Conservation (phyloP, 2,797 vertebrate genomes). For the Echeneis naucrates region DNA sequence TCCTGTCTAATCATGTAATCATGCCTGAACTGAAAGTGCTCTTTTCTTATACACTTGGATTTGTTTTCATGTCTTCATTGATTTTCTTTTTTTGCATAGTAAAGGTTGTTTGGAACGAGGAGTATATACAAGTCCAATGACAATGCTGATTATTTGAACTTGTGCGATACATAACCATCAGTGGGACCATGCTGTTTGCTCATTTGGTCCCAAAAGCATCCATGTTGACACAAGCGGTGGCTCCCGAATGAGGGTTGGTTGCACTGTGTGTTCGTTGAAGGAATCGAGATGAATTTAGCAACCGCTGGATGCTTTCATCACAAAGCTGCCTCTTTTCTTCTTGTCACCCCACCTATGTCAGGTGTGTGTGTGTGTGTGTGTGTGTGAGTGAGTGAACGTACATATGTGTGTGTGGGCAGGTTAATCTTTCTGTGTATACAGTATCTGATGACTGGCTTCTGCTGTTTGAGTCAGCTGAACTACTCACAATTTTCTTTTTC, state of each 20-base stretch:
- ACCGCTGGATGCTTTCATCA: conserved; percentile 47
- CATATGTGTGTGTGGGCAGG: not conserved
- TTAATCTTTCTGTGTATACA: conserved; percentile 39
- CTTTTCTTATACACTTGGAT: conserved; percentile 40
- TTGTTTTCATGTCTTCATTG: conserved; percentile 29
- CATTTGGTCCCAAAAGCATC: conserved; percentile 37
- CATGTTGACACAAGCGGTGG: conserved; percentile 23
- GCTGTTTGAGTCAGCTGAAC: conserved; percentile 45
- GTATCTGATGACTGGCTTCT: conserved; percentile 22
- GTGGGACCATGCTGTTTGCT: conserved; percentile 39
- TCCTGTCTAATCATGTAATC: conserved; percentile 26
- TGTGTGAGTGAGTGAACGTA: not conserved
- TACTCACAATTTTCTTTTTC: no score
- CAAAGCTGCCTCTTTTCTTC: conserved; percentile 49
- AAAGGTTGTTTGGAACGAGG: conserved; percentile 13
- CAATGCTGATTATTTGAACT: conserved; percentile 59
- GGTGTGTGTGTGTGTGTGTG: not conserved
- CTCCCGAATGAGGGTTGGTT: not conserved
- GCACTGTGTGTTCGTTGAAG: conserved; percentile 54
- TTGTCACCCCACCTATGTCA: conserved; percentile 45
- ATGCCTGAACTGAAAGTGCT: conserved; percentile 10
- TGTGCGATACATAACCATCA: conserved; percentile 69
- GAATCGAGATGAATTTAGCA: conserved; percentile 35
- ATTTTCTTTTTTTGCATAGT: conserved; percentile 11
- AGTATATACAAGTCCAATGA: conserved; percentile 42